Evolutionary conservation across 2,113 vertebrate species (phyloP).

Genomic region (Corythornis cristatus): DNA sequence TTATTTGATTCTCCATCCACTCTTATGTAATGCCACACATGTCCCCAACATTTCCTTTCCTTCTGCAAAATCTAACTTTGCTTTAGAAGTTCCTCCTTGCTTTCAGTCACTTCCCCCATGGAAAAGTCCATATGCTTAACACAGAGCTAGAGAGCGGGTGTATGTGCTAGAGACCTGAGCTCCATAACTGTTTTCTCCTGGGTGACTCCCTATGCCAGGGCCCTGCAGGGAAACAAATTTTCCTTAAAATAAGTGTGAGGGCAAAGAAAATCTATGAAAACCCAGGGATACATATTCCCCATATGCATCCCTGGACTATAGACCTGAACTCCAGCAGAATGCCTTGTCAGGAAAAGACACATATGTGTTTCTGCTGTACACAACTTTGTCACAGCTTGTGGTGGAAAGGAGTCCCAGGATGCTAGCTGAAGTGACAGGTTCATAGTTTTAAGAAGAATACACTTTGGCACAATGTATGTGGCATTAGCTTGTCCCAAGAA

Average conservation of each 20-base stretch:
- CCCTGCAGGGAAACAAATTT: background rate
- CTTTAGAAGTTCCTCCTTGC: background rate
- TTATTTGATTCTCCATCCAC: background rate
- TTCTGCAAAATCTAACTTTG: background rate
- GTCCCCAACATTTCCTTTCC: background rate
- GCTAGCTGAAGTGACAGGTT: background rate
- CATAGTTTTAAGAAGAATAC: background rate
- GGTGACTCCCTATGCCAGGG: background rate
- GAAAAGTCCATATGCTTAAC: background rate
- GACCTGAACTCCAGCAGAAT: background rate
- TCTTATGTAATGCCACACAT: accelerated
- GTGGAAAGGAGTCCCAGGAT: background rate
- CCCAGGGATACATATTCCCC: background rate
- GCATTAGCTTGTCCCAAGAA: background rate
- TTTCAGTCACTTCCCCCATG: background rate
- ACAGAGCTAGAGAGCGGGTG: background rate
- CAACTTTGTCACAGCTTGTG: background rate
- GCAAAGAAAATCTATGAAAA: background rate
- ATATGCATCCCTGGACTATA: background rate
- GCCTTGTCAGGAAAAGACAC: background rate
- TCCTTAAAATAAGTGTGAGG: background rate
- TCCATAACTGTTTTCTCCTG: background rate
- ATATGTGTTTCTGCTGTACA: background rate
- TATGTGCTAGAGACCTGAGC: background rate
- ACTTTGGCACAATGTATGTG: background rate